Base-by-base conservation (phyloP, 2,888 invertebrate species). In the Augiades crinisus region DNA sequence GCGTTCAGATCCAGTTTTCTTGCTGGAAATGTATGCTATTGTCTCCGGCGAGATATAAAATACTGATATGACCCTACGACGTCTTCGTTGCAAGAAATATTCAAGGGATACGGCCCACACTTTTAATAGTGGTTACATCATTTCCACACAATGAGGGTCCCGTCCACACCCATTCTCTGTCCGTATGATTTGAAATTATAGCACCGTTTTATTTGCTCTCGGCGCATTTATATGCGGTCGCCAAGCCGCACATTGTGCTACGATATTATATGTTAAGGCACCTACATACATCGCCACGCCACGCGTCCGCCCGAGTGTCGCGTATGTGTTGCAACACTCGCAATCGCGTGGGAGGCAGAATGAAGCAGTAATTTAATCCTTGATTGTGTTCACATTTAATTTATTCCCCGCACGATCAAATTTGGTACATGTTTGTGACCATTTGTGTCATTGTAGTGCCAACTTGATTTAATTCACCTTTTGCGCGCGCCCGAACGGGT, bases 111-210 rank as follows among this genome's bases (percentile, higher is more conserved):
- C 88, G 70, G 74, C 89, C 89, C 86, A 89, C 89, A 89, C 89
- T 89, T 88, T 88, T 89, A 88, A 89, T 89, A 87, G 89, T 78
- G 84, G 87, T 88, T 88, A 87, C 89, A 89, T 88, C 86, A 89
- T 89, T 89, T 89, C 89, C 89, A 89, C 89, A 89, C 89, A 89
- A 89, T 89, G 88, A 88, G 86, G 85, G 78, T 83, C 83, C 81
- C 84, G 85, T 89, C 89, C 89, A 89, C 89, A 88, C 89, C 89
- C 89, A 89, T 88, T 89, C 89, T 89, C 87, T 88, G 89, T 89
- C 88, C 87, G 83, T 87, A 89, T 88, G 89, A 89, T 89, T 89
- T 89, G 89, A 89, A 88, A 89, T 89, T 89, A 88, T 89, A 87
- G 88, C 89, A 87, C 87, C 85, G 80, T 88, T 89, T 89, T 89